Base-by-base conservation (phyloP, 2,888 invertebrate genomes). In the Nephrotoma flavescens region DNA sequence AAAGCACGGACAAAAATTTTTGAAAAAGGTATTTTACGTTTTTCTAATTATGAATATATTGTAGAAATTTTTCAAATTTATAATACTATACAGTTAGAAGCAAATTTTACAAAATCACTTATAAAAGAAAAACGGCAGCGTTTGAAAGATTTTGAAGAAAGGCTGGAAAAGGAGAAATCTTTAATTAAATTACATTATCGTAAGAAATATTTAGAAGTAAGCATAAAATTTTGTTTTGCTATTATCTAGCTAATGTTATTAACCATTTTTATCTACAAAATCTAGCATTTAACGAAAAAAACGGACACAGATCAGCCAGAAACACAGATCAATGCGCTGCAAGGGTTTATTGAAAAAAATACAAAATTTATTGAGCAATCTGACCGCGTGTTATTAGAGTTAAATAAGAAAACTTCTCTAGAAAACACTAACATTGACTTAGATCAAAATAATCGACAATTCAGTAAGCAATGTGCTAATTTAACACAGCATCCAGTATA, bases 171-270 rank as follows among this genome's bases (percentile, higher is more conserved):
- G 47, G 90, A 91, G 87, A 89, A 89, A 47, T 89, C 90, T 86
- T 87, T 91, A 11, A 45, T 91, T 6, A 89, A 89, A 45, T 87
- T 91, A 3, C 90, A 89, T 87, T 90, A 90, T 52, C 89, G 90
- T 12, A 90, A 91, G 85, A 90, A 89, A 87, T 88, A 90, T 19
- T 88, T 90, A 88, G 89, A 90, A 88, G 91, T 91, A 87, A 85
- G 84, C 6, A 45, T 45, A 84, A 71, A 15, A n/a, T 6, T 86
- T 31, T 41, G 83, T 47, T 85, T 19, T 7, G 19, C 42, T 19
- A 2, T 86, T 41, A 83, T 4, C 7, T 11, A n/a, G 15, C 19
- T 11, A 1, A 11, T 83, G 1, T 2, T 83, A 19, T 7, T 71
- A 71, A 15, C 3, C 15, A 15, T 9, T 6, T 1, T 52, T 52